Conservation (phyloP, 2,113 vertebrate species). For the Coryphaenoides rupestris region DNA sequence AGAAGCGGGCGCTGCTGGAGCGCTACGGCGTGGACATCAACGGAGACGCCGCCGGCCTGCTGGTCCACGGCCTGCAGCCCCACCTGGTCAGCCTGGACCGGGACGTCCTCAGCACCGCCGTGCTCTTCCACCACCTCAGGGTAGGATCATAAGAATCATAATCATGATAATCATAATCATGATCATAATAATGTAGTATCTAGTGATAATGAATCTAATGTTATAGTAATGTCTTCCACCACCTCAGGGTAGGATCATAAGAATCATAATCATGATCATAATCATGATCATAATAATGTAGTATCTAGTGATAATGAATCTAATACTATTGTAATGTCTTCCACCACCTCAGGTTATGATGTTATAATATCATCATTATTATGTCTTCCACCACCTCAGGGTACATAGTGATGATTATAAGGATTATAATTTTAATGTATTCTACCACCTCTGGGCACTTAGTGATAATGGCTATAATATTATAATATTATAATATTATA, state of each 20-base stretch:
- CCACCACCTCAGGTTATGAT: constrained; percentile 88
- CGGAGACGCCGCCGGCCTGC: constrained; percentile 82
- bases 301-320: background rate
- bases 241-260: constrained; percentile 96
- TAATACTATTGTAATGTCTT: constrained; percentile 71
- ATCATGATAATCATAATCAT: too few relatives aligned
- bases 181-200: constrained; percentile 2
- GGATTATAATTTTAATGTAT: constrained; percentile 44
- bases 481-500: constrained; percentile 69
- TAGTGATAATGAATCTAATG: background rate
- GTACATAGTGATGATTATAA: constrained; percentile 55
- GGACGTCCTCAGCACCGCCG: constrained; percentile 91
- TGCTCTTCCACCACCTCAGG: constrained; percentile 92
- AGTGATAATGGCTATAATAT: background rate
- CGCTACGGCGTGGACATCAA: constrained; percentile 91
- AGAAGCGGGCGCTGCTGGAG: constrained; percentile 85
- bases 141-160: too few relatives aligned
- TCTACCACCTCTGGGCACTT: constrained; percentile 91
- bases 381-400: constrained; percentile 90
- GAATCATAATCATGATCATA: background rate
- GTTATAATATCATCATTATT: too few relatives aligned
- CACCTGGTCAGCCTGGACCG: constrained; percentile 87
- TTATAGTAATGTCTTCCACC: constrained; percentile 76
- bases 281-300: too few relatives aligned
- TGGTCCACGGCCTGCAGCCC: constrained; percentile 85